Evolutionary conservation across 2,888 invertebrate genomes (phyloP), one percentile per base, ranked within the genome.

Genomic region (Spodoptera exigua): DNA sequence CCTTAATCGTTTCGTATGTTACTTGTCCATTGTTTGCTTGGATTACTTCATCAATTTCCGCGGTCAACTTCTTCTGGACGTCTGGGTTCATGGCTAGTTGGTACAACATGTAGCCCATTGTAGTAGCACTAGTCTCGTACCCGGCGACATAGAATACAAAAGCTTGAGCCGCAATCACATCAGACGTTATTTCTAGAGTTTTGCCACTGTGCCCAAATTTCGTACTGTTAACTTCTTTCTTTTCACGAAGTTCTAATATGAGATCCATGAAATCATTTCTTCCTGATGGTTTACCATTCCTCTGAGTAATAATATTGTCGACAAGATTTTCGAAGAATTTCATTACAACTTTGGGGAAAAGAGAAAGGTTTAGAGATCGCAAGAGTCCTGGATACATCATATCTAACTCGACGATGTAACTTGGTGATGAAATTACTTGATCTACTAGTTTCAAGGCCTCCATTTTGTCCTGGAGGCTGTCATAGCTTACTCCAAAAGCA

Each of bases 111-210:
- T 85, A 91, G 0, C 87, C 63, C 65, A 93, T 80, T 0, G 90
- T 87, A 0, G 89, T 86, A 0, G 93, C 88, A 36, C 88, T 89
- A 1, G 93, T 93, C 66, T 93, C 93, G 61, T 89, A 93, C 0
- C 94, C 94, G 2, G 87, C 94, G 0, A 83, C 78, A 57, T 90
- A 92, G 68, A 94, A 93, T 10, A 91, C 78, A 66, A 92, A 89
- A 0, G 88, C 88, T 68, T 93, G 91, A 0, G 91, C 89, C 1
- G 85, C 82, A 18, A 91, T 86, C 0, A 89, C 48, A 13, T 76
- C 78, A 0, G 88, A 83, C 3, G 84, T 83, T 12, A 89, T 61
- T 57, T 85, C 82, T n/a, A 85, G n/a, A 10, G 53, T 12, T 2
- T 64, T 44, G 52, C 67, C 66, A 46, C 13, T 41, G 73, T 17